Percentiles rank a stretch among this genome's conserved stretches.
Evolutionary conservation across 2,113 vertebrate genomes (phyloP).

Genomic region (Toxotes chatareus): DNA sequence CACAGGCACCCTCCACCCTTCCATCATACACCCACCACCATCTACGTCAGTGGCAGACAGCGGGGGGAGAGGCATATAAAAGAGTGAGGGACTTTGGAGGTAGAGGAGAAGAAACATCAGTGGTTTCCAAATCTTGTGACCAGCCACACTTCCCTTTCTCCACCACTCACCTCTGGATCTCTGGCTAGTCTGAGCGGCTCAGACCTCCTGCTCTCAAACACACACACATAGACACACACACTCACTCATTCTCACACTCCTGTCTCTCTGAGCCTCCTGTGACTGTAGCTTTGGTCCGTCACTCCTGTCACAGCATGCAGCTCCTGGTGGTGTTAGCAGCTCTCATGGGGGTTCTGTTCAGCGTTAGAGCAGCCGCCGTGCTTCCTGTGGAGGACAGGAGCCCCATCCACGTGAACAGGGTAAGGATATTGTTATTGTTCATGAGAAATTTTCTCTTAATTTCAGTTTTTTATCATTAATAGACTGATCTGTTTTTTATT

Average conservation of each 20-base stretch:
- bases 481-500: background rate
- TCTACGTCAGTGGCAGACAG: slow-evolving; percentile 81
- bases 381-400: slow-evolving; percentile 88
- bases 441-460: background rate
- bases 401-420: slow-evolving; percentile 82
- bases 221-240: background rate
- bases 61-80: slow-evolving; percentile 80
- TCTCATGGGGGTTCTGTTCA: slow-evolving; percentile 87
- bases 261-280: slow-evolving; percentile 48
- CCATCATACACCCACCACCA: slow-evolving; percentile 78
- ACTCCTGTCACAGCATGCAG: slow-evolving; percentile 84
- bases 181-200: slow-evolving; percentile 43
- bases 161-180: slow-evolving; percentile 56
- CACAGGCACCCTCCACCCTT: slow-evolving; percentile 47
- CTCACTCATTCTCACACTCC: slow-evolving; percentile 28
- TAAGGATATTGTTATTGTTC: slow-evolving; percentile 75
- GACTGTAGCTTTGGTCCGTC: slow-evolving; percentile 53
- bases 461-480: background rate
- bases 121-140: slow-evolving; percentile 67
- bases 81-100: slow-evolving; percentile 79
- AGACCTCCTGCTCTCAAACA: slow-evolving; percentile 29
- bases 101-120: slow-evolving; percentile 77
- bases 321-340: slow-evolving; percentile 85
- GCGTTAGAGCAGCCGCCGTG: slow-evolving; percentile 83
- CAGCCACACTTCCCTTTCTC: slow-evolving; percentile 50